Conservation (phyloP, 1,140 invertebrate species). For the Anastrepha obliqua region DNA sequence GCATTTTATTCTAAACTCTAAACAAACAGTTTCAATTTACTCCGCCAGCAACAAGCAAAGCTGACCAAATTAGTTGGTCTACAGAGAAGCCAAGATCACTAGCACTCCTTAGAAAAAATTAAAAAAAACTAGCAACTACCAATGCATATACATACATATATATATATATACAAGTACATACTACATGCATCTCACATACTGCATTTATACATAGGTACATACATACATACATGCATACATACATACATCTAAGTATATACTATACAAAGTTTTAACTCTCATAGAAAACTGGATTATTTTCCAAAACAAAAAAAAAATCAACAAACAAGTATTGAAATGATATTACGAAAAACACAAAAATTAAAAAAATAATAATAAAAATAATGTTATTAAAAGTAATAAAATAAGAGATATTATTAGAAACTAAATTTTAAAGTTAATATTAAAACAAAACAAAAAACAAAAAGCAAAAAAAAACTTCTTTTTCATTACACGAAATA, state of each 20-base stretch:
- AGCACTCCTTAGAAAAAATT: neutral
- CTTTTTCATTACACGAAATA: slow-evolving; percentile 72
- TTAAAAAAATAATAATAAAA: slow-evolving; percentile 12
- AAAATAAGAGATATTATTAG: slow-evolving; percentile 38
- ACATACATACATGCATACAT: slow-evolving; percentile 42
- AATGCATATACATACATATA: too few relatives aligned
- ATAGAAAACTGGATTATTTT: slow-evolving; percentile 46
- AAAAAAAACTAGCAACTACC: neutral
- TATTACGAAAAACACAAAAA: slow-evolving; percentile 33
- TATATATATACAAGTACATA: neutral
- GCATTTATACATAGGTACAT: slow-evolving; percentile 1
- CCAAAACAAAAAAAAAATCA: slow-evolving; percentile 43
- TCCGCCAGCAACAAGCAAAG: neutral
- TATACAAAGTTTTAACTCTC: slow-evolving; percentile 46
- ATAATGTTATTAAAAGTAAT: slow-evolving; percentile 47
- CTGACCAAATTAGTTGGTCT: too few relatives aligned
- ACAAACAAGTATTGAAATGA: neutral
- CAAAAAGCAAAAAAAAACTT: slow-evolving; percentile 68
- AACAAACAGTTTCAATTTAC: neutral
- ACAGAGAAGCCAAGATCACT: neutral
- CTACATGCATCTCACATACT: slow-evolving; percentile 4
- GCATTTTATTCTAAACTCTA: too few relatives aligned
- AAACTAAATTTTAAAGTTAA: slow-evolving; percentile 53
- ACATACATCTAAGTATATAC: neutral
- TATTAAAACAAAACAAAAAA: slow-evolving; percentile 57